Evolutionary conservation across 2,797 vertebrate species (phyloP).

Genomic region (Poeciliopsis presidionis): DNA sequence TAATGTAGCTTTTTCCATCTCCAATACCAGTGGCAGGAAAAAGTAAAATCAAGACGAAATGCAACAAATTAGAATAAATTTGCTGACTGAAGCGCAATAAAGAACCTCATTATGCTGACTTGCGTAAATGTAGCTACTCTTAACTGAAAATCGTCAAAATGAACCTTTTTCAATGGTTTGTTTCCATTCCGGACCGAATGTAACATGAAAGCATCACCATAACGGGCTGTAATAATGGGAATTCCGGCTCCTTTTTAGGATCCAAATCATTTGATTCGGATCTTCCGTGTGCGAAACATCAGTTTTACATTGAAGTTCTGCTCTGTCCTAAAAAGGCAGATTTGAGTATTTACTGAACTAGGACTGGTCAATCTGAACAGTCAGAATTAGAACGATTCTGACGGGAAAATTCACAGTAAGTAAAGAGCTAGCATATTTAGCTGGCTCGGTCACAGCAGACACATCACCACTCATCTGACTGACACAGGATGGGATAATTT

Average conservation of each 20-base stretch:
- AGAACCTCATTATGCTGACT: no score
- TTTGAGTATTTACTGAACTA: neutral
- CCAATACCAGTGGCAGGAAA: neutral
- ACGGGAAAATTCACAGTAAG: neutral
- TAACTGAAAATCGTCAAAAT: neutral
- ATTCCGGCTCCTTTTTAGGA: neutral
- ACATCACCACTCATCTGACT: constrained; percentile 51
- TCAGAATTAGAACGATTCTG: no score
- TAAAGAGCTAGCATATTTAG: neutral
- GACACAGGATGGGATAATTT: constrained; percentile 38
- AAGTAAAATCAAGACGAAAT: neutral
- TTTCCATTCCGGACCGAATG: constrained; percentile 4
- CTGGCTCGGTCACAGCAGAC: neutral
- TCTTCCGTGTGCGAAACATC: neutral
- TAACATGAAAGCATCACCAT: constrained; percentile 13
- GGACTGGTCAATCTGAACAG: neutral
- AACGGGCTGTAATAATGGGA: neutral
- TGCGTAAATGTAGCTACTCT: neutral
- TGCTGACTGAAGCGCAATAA: neutral
- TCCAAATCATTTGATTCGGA: neutral
- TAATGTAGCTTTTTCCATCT: neutral
- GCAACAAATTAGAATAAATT: neutral
- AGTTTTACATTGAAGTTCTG: neutral
- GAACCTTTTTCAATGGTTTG: neutral
- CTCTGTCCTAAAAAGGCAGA: neutral